phyloP scores from a whole-genome alignment of 2,888 invertebrate genomes.

The Tetanocera ferruginea region DNA sequence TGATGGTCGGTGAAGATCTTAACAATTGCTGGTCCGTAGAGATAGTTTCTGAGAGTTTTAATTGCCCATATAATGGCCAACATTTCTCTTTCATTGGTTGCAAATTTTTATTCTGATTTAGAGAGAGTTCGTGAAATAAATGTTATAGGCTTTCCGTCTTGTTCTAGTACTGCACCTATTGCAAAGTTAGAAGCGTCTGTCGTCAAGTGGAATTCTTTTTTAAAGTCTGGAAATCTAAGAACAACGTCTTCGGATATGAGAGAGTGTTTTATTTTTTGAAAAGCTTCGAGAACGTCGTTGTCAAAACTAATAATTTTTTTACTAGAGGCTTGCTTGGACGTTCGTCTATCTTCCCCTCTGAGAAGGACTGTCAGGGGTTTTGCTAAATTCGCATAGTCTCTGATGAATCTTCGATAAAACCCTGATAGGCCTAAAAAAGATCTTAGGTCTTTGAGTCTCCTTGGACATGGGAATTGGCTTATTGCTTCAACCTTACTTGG shows the following conservation, averaged over 20 bases:
- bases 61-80: constrained; percentile 38
- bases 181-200: constrained; percentile 44
- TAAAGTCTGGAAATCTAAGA: constrained; percentile 3
- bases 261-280: constrained; percentile 38
- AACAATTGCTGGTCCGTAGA: constrained; percentile 28
- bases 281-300: constrained; percentile 32
- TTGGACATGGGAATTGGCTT: constrained; percentile 28
- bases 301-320: constrained; percentile 25
- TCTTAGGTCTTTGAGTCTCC: constrained; percentile 44
- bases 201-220: constrained; percentile 39
- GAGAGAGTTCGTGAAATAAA: constrained; percentile 38
- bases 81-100: constrained; percentile 42
- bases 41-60: constrained; percentile 31
- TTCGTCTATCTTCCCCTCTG: constrained; percentile 6
- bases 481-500: constrained; percentile 44
- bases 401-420: constrained; percentile 37
- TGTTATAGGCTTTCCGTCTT: constrained; percentile 36
- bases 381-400: constrained; percentile 32
- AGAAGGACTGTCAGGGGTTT: constrained; percentile 39
- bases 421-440: constrained; percentile 44
- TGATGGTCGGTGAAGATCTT: constrained; percentile 40
- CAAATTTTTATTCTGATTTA: constrained; percentile 37
- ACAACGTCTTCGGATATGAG: constrained; percentile 18
- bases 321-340: constrained; percentile 25
- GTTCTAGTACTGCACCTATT: constrained; percentile 36